Base-by-base conservation (phyloP, 2,113 vertebrate genomes). In the Calyptommatus sinebrachiatus region DNA sequence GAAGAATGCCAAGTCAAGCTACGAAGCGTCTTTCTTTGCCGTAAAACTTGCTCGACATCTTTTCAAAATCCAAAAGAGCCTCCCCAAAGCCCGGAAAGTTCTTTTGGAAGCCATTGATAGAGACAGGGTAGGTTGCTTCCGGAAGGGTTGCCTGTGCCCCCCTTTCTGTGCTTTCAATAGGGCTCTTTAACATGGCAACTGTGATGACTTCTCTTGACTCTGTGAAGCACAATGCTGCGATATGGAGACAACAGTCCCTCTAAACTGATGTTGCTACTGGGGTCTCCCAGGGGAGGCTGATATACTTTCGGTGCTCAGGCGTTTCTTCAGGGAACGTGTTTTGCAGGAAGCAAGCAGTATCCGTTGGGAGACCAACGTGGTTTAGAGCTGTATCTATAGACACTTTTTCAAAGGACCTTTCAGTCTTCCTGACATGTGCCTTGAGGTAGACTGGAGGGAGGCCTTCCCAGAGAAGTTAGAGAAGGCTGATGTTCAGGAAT, bases 51-150 rank as follows among this genome's bases (percentile, higher is more conserved):
- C 98, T 6, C 86, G 98, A 4, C 96, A 97, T 87, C 95, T 97
- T 84, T 93, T 98, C 90, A 99, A 99, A 94, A 96, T 99, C 85
- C 97, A 97, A 92, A 97, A 95, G 84, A 98, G 95, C 83, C 91
- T 96, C 66, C 93, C 91, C 83, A 97, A 97, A 89, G 98, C 99
- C 88, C 97, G 95, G 93, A 98, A 96, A 85, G 96, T 99, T 86
- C 94, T 99, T 89, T 92, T 96, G 89, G 98, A 99, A 77, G 97
- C 98, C 79, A 96, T 99, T 12, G 97, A 99, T 82, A 96, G 94
- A 80, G 98, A 99, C 92, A 95, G 97, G 96, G 98, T 99, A 94
- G 87, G 94, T 91, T 84, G 88, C 85, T 84, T 21, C 83, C 84
- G 11, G 71, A 11, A 7, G 62, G 79, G 2, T 81, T 0, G 29